These are phyloP conservation scores for Papilio protenor DNA, from an alignment of 2,888 invertebrate species.

Conservation along the genomic window DNA sequence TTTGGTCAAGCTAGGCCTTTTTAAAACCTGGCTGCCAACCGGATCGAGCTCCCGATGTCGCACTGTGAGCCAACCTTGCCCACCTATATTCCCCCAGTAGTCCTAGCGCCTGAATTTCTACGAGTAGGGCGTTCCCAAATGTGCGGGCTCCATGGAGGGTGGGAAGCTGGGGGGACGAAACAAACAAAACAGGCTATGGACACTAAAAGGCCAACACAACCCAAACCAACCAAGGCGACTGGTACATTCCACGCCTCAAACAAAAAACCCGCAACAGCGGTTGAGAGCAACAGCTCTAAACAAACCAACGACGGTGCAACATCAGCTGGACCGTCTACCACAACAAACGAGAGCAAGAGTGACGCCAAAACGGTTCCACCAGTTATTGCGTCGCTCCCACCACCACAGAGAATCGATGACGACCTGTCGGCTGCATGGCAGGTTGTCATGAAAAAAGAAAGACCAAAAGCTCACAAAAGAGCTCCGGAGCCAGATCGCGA, in stretches of 20 bases:
- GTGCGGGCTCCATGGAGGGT: conserved; percentile 1
- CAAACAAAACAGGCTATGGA: background rate
- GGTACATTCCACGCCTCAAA: background rate
- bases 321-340: background rate
- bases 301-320: background rate
- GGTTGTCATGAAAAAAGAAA: background rate
- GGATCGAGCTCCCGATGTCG: background rate
- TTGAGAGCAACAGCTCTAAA: background rate
- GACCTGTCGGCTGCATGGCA: background rate
- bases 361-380: no score
- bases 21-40: background rate
- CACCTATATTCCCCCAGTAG: background rate
- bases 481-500: no score
- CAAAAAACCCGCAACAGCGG: background rate
- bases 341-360: no score
- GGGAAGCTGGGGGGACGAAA: conserved; percentile 3
- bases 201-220: background rate
- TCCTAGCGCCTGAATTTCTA: background rate
- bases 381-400: no score
- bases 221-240: background rate
- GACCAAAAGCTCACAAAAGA: background rate
- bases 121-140: background rate
- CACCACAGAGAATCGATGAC: background rate
- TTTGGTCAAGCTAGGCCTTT: background rate
- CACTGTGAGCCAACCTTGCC: background rate